A percentile compares a stretch with the other conserved stretches of the same genome.
phyloP scores from a whole-genome alignment of 92 coral and sea anemone genomes.

The Heliopora coerulea region DNA sequence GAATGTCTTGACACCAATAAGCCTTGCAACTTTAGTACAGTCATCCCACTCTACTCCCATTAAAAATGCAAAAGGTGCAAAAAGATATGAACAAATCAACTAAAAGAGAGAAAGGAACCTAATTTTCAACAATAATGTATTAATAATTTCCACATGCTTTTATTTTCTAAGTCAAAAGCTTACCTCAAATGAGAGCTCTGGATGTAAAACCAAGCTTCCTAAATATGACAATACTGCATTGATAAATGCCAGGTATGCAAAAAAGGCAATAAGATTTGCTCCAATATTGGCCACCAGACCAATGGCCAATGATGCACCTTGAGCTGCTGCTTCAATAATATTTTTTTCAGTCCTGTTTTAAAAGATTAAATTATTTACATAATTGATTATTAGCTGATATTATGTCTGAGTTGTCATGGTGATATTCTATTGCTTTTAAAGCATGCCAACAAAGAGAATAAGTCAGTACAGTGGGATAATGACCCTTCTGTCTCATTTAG shows the following conservation, averaged over 20 bases:
- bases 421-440: too few relatives aligned
- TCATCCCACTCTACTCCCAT: conserved; percentile 97
- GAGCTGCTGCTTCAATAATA: conserved; percentile 90
- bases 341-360: conserved; percentile 74
- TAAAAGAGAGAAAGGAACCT: conserved; percentile 5
- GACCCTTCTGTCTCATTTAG: too few relatives aligned
- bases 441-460: too few relatives aligned
- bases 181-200: conserved; percentile 47
- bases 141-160: too few relatives aligned
- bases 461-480: too few relatives aligned
- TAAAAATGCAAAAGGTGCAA: conserved; percentile 85
- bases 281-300: conserved; percentile 87
- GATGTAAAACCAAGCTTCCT: conserved; percentile 72
- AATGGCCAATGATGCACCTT: conserved; percentile 87
- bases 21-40: conserved; percentile 76
- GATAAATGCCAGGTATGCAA: conserved; percentile 88
- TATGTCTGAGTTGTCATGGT: too few relatives aligned
- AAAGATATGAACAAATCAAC: conserved; percentile 80
- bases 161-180: not conserved
- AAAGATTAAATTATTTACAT: conserved; percentile 11
- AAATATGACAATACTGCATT: conserved; percentile 84
- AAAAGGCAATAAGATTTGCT: conserved; percentile 88
- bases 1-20: conserved; percentile 85
- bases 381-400: too few relatives aligned
- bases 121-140: too few relatives aligned